Evolutionary conservation across 2,113 vertebrate species (phyloP), one percentile per base, ranked within the genome.

Genomic region (Notarius lentiginosus): DNA sequence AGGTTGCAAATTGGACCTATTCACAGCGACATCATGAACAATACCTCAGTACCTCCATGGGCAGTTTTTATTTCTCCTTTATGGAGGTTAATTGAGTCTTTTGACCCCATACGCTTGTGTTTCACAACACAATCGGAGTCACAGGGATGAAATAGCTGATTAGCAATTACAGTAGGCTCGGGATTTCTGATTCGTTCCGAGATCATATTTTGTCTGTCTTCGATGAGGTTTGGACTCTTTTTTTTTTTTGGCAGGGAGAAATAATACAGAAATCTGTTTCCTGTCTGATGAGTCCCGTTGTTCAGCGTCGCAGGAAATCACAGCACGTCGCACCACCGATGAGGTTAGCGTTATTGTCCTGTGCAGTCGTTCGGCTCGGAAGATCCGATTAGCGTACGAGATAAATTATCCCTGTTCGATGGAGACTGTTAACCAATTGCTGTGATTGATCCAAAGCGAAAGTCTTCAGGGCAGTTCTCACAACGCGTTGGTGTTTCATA

Each of bases 391-490:
- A 95, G 84, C 72, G 80, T 51, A 66, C 66, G 85, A 95, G 95
- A 95, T 94, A 93, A 95, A 95, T 95, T 93, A 94, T 91, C 90
- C 87, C 91, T 91, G 93, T 92, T 95, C 93, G 92, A 92, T 91
- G 87, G 94, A 93, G 93, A 93, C 92, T 58, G 81, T 92, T 94
- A 92, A 93, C 90, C 72, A 92, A 92, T 91, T 91, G 86, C 84
- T 73, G 70, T 92, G 92, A 95, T 93, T 94, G 94, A 94, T 93
- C 91, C 89, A 89, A 91, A 92, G 91, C 86, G 72, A 82, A 76
- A 92, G 80, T 85, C 92, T 94, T 92, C 81, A 84, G 92, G 91
- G 91, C 92, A 90, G 89, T 90, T 93, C 34, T 94, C 93, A 92
- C 94, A 92, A 91, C 91, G 91, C 85, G 82, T 88, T 24, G 73